Evolutionary conservation across 2,888 invertebrate species (phyloP).

Genomic region (Philhelius pedissequus): DNA sequence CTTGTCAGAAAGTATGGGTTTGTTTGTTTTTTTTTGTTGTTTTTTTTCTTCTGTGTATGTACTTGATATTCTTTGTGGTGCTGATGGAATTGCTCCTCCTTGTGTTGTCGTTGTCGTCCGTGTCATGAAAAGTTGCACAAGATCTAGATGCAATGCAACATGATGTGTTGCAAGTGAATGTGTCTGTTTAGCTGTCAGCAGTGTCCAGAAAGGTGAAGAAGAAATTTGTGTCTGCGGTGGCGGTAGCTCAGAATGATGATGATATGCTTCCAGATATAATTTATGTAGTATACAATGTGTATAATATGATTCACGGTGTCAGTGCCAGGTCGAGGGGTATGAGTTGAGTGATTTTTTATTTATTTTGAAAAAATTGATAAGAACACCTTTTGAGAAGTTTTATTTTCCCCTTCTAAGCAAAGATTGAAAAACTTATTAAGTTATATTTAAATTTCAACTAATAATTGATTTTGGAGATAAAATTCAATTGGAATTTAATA

Average conservation of each 20-base stretch:
- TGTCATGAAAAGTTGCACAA: slow-evolving; percentile 41
- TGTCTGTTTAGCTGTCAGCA: slow-evolving; percentile 11
- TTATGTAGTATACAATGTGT: neutral
- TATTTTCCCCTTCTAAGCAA: too few relatives aligned
- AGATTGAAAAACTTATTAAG: too few relatives aligned
- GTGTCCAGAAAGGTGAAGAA: slow-evolving; percentile 14
- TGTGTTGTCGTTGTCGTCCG: slow-evolving; percentile 7
- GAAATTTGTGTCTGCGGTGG: slow-evolving; percentile 12
- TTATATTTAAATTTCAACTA: too few relatives aligned
- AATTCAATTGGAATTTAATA: too few relatives aligned
- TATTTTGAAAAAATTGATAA: neutral
- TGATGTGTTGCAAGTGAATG: slow-evolving; percentile 52
- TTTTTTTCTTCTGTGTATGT: neutral
- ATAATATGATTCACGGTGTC: neutral
- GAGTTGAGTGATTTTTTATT: neutral
- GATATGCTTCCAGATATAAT: neutral
- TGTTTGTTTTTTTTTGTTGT: neutral
- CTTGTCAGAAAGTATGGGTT: neutral
- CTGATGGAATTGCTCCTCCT: slow-evolving; percentile 36
- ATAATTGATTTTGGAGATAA: too few relatives aligned
- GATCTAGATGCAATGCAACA: slow-evolving; percentile 37
- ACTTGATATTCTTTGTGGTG: slow-evolving; percentile 38
- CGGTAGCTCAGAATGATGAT: neutral
- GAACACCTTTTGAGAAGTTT: neutral
- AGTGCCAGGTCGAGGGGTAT: neutral